These are phyloP conservation scores for Aphidoletes aphidimyza DNA, from an alignment of 2,888 invertebrate genomes.

Conservation along the genomic window DNA sequence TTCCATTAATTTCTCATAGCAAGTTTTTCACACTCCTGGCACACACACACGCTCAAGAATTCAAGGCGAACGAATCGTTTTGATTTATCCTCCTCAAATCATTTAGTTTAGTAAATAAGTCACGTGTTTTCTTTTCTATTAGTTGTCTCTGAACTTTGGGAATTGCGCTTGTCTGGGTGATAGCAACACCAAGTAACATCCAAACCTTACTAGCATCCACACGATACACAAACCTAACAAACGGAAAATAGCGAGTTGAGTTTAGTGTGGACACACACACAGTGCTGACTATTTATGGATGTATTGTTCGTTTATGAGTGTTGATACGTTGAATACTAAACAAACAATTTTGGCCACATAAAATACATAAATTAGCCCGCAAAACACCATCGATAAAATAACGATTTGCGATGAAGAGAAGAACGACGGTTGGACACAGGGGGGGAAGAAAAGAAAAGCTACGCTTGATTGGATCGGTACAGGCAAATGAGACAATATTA, in stretches of 20 bases:
- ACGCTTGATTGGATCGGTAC: too few species aligned
- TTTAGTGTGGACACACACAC: too few species aligned
- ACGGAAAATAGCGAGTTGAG: too few species aligned
- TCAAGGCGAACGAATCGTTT: not conserved
- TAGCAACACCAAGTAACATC: not conserved
- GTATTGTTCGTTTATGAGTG: slow-evolving; percentile 45
- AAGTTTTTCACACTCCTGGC: too few species aligned
- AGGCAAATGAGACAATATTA: slow-evolving; percentile 47
- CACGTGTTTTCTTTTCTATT: slow-evolving; percentile 43
- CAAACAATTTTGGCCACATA: slow-evolving; percentile 48
- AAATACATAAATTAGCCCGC: slow-evolving; percentile 42
- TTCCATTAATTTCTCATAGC: too few species aligned
- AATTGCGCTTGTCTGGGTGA: slow-evolving; percentile 6
- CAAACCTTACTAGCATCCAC: too few species aligned
- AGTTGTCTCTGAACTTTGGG: slow-evolving; percentile 37
- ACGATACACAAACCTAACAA: not conserved
- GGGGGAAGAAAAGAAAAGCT: too few species aligned
- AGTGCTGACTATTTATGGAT: not conserved
- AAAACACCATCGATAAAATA: slow-evolving; percentile 22
- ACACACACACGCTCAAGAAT: too few species aligned
- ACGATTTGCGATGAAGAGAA: not conserved
- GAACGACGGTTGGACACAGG: not conserved
- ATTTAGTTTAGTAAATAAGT: slow-evolving; percentile 37
- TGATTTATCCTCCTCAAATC: slow-evolving; percentile 19
- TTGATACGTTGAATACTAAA: slow-evolving; percentile 47